Conservation (phyloP, 2,113 vertebrate species). For the Oxygymnocypris stewartii region DNA sequence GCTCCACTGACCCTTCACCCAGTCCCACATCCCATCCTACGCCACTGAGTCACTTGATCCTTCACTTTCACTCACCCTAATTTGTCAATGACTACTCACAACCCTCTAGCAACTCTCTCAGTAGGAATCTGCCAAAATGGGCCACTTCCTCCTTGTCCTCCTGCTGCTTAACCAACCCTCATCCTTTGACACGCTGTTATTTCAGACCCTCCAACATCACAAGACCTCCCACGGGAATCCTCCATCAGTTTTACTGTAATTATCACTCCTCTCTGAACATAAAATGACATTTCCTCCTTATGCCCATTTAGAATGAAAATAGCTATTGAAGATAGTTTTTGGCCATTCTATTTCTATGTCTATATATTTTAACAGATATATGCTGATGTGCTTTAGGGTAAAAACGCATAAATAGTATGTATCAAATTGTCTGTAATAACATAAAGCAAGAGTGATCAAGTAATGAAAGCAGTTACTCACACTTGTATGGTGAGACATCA, state of each 20-base stretch:
- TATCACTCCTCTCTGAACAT: neutral
- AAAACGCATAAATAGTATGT: too few relatives aligned
- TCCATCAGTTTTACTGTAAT: neutral
- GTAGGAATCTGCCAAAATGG: constrained; percentile 32
- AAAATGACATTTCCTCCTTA: neutral
- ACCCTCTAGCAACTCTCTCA: constrained; percentile 18
- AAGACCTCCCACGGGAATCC: neutral
- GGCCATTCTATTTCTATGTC: too few relatives aligned
- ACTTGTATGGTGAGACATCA: too few relatives aligned
- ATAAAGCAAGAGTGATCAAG: too few relatives aligned
- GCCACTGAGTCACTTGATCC: constrained; percentile 27
- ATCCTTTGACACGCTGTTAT: neutral
- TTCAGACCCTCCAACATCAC: constrained; percentile 5
- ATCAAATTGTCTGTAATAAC: too few relatives aligned
- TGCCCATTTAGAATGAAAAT: neutral
- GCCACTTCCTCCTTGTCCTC: constrained; percentile 14
- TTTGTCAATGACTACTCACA: constrained; percentile 43
- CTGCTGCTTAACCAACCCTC: neutral
- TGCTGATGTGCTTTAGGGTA: too few relatives aligned
- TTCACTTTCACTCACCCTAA: constrained; percentile 13
- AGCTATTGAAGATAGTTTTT: neutral
- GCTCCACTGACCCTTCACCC: constrained; percentile 12
- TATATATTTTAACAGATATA: too few relatives aligned
- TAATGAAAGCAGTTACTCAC: too few relatives aligned
- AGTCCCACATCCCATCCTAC: constrained; percentile 42